Evolutionary conservation across 1,140 invertebrate species (phyloP), one percentile per base, ranked within the genome.

Genomic region (Sycobia sp.): DNA sequence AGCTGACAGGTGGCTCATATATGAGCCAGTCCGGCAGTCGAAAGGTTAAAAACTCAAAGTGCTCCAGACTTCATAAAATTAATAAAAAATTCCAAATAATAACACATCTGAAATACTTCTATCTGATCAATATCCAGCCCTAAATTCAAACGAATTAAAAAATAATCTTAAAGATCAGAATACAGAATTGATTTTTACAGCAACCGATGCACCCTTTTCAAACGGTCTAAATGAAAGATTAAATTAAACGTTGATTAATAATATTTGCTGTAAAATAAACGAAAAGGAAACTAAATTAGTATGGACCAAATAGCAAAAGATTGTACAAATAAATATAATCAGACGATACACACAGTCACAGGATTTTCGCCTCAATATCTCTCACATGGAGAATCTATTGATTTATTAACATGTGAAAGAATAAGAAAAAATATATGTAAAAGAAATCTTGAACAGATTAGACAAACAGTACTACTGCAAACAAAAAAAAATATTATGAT

Each of bases 11-110:
- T n/a, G n/a, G n/a, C n/a, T n/a, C n/a, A n/a, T n/a, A n/a, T n/a
- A n/a, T n/a, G n/a, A n/a, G n/a, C n/a, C n/a, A n/a, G n/a, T n/a
- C n/a, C n/a, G n/a, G n/a, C n/a, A n/a, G n/a, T n/a, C n/a, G n/a
- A n/a, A n/a, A n/a, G n/a, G n/a, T n/a, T n/a, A 39, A 73, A 71
- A 75, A 74, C 62, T 9, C 68, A 77, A 68, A 70, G 49, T 47
- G 59, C 74, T n/a, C 67, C 50, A 56, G 76, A 75, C 63, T 80
- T 78, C 46, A 73, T 80, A 7, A 76, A 76, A 70, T 54, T 80
- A 69, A 38, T 76, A 7, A 66, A 75, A 1, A 25, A 69, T 22
- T 10, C 25, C 25, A n/a, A 73, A 63, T 47, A 41, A 2, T 11
- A 74, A 14, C 63, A 72, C 7, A 76, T 78, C n/a, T 58, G 66